Base-by-base conservation (phyloP, 1,140 invertebrate genomes). In the Leptonema lineaticorne region DNA sequence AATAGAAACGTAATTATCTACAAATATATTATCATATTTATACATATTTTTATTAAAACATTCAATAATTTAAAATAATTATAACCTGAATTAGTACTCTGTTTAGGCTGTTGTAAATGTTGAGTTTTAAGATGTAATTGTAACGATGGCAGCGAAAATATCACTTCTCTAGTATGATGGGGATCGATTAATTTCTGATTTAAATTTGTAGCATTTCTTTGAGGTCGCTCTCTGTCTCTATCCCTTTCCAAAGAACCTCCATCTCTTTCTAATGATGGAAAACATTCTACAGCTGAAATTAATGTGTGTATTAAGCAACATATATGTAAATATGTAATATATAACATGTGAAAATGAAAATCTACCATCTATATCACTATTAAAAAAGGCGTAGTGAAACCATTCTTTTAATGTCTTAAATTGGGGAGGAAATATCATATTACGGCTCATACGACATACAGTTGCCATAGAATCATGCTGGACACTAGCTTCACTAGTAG, bases 321-420 rank as follows among this genome's bases (percentile, higher is more conserved):
- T 26, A 20, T 24, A 65, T 7, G 16, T 63, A 9, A 24, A 6
- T 11, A 5, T 6, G 11, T 33, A 28, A 63, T 50, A 67, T 67
- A n/a, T 73, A 63, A 64, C 29, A 41, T 37, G 59, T 7, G 22
- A 50, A 58, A 20, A 48, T 60, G 48, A 29, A 16, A 30, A 75
- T 76, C 81, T 84, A 95, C 94, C 93, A 83, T 97, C 95, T 58
- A 97, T 91, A 81, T 96, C 94, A 78, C 91, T 93, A 70, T 90
- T 93, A 20, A 93, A 89, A 79, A 98, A 97, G 0, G 95, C 93
- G 81, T 98, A 98, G 74, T 94, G 90, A 82, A 98, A 98, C 96
- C 96, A 98, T 80, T 98, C 96, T 73, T 93, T 90, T 8, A 96
- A 82, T 18, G 91, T 92, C 78, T 94, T 93, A 78, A 97, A 97